phyloP scores from a whole-genome alignment of 64 coral and sea anemone genomes.

The Stichodactyla helianthus region DNA sequence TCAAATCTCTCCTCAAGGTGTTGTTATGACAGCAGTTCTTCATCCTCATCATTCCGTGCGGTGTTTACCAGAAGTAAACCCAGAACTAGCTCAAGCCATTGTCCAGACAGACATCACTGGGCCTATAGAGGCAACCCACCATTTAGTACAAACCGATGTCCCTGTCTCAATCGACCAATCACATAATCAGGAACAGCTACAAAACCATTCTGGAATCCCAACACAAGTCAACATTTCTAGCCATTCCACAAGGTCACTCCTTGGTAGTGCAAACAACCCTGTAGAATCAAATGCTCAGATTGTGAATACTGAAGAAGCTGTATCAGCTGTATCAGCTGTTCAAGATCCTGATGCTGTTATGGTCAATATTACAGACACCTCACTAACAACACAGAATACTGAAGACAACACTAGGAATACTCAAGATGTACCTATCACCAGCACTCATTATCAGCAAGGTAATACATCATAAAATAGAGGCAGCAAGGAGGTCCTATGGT shows the following conservation, averaged over 20 bases:
- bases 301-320: not conserved
- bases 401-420: not conserved
- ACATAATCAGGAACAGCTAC: not conserved
- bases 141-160: constrained; percentile 38
- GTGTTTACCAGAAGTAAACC: constrained; percentile 65
- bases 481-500: too few species aligned
- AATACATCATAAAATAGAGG: not conserved
- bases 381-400: not conserved
- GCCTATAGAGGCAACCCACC: constrained; percentile 47
- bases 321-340: not conserved
- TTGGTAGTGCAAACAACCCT: not conserved
- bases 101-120: constrained; percentile 93
- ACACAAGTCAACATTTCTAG: not conserved
- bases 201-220: not conserved
- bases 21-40: constrained; percentile 71
- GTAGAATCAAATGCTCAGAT: not conserved
- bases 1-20: constrained; percentile 58
- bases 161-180: not conserved
- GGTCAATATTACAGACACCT: constrained; percentile 4
- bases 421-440: not conserved
- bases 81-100: constrained; percentile 81
- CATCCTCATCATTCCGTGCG: constrained; percentile 75
- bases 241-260: not conserved
- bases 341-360: not conserved
- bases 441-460: constrained; percentile 15